Base-by-base conservation (phyloP, 37 sponge, comb jelly and placozoan genomes). In the Haliclona indistincta region DNA sequence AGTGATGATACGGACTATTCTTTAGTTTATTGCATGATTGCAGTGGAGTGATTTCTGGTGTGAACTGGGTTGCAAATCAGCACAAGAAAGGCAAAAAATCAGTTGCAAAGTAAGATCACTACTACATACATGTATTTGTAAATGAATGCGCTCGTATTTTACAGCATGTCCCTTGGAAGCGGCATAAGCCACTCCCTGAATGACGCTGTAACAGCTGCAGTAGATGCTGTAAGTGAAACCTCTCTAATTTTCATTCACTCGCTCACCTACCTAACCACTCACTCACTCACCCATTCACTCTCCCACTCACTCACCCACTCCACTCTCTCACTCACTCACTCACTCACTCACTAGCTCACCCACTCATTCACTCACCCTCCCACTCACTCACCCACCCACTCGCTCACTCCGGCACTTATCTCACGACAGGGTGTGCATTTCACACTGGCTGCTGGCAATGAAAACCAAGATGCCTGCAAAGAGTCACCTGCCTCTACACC, bases 81-180 rank as follows among this genome's bases (percentile, higher is more conserved):
- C 73, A 70, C 35, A 66, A 36, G 3, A 23, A 19, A 11, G 71
- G 71, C 30, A 77, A 71, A 56, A 78, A 73, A 42, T 74, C 81
- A 32, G 60, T 78, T 51, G 86, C 73, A 20, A 85, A 85, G 76
- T 86, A 49, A 58, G 72, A 43, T 79, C 4, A n/a, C n/a, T n/a
- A n/a, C n/a, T n/a, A n/a, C n/a, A n/a, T 2, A 33, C 0, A 30
- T 33, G 70, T 42, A 39, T 6, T 4, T 29, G 66, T 52, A 23
- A 22, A 15, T 2, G 8, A 17, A n/a, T 60, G 17, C 25, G 6
- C 13, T 47, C 11, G 23, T 62, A 2, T 75, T 34, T n/a, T 1
- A 13, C 41, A 93, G 94, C 68, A 89, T 93, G 94, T 93, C 94
- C 23, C 86, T 93, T 8, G 94, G 94, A 30, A 86, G 94, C 23